A percentile compares a stretch with the other conserved stretches of the same genome.
Evolutionary conservation across 2,888 invertebrate genomes (phyloP).

Genomic region (Ptycholaimellus sp.): DNA sequence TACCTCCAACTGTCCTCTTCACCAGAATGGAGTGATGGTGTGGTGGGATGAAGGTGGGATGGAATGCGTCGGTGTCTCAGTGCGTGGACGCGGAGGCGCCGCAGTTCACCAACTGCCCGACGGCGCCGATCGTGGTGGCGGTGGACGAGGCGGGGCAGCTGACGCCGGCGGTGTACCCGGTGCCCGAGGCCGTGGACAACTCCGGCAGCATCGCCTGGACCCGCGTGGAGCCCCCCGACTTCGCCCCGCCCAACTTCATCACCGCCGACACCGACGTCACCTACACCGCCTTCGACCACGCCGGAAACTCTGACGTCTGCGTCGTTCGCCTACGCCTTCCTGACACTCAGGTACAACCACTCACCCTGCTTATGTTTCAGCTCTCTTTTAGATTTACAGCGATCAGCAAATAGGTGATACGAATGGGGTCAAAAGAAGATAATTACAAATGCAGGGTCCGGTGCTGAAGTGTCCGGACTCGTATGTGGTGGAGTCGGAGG

Average conservation of each 20-base stretch:
- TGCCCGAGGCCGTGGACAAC: constrained; percentile 78
- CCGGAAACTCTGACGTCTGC: constrained; percentile 88
- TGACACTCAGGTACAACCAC: too few relatives aligned
- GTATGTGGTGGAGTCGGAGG: constrained; percentile 15
- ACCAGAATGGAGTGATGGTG: neutral
- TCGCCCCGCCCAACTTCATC: constrained; percentile 28
- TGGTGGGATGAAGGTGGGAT: constrained; percentile 16
- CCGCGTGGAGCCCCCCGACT: constrained; percentile 71
- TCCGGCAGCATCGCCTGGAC: constrained; percentile 64
- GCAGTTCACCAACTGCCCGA: constrained; percentile 81
- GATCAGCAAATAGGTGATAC: too few relatives aligned
- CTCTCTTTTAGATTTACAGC: too few relatives aligned
- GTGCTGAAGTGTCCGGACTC: constrained; percentile 25
- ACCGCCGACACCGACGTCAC: constrained; percentile 54
- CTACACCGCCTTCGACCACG: constrained; percentile 86
- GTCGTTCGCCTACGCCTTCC: constrained; percentile 56
- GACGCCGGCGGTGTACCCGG: constrained; percentile 66
- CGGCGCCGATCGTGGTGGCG: constrained; percentile 63
- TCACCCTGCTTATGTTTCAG: too few relatives aligned
- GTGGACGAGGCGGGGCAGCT: constrained; percentile 60
- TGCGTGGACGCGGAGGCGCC: constrained; percentile 65
- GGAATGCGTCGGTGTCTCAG: constrained; percentile 23
- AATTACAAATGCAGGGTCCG: constrained; percentile 20
- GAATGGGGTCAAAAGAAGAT: neutral
- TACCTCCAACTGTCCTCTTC: neutral